These are phyloP conservation scores for Gallinago undulata DNA, from an alignment of 2,113 vertebrate species.

Conservation along the genomic window DNA sequence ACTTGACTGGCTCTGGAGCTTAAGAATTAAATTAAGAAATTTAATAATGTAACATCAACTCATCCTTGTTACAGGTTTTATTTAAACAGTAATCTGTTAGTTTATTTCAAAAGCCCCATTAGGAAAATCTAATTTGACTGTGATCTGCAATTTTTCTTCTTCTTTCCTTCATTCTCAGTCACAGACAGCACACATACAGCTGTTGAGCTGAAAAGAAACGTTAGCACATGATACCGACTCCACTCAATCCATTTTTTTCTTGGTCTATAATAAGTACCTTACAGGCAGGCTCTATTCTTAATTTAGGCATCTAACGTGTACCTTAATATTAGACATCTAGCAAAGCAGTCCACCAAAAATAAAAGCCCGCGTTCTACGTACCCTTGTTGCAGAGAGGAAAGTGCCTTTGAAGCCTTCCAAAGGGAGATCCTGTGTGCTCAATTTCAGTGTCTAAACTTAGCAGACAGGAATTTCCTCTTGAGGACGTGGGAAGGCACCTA, in stretches of 20 bases:
- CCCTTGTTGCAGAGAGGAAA: background rate
- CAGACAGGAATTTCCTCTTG: conserved; percentile 38
- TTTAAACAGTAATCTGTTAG: conserved; percentile 59
- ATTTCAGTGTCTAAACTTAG: conserved; percentile 40
- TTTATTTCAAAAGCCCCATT: conserved; percentile 63
- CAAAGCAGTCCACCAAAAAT: background rate
- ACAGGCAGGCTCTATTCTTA: background rate
- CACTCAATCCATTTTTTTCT: background rate
- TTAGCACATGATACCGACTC: background rate
- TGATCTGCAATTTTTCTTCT: conserved; percentile 40
- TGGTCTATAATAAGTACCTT: background rate
- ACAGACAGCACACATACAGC: background rate
- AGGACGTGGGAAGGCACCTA: background rate
- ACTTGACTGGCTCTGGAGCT: conserved; percentile 26
- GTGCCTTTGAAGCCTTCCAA: conserved; percentile 27
- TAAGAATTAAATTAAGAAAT: conserved; percentile 64
- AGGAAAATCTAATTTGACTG: conserved; percentile 59
- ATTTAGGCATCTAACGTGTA: background rate
- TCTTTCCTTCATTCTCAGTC: background rate
- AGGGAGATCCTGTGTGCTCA: conserved; percentile 38
- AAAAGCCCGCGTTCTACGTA: background rate
- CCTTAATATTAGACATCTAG: background rate
- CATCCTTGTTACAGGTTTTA: conserved; percentile 39
- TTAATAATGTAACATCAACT: conserved; percentile 41
- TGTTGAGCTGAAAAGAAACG: background rate